Conservation (phyloP, 2,113 vertebrate species). For the Eulemur rufifrons region DNA sequence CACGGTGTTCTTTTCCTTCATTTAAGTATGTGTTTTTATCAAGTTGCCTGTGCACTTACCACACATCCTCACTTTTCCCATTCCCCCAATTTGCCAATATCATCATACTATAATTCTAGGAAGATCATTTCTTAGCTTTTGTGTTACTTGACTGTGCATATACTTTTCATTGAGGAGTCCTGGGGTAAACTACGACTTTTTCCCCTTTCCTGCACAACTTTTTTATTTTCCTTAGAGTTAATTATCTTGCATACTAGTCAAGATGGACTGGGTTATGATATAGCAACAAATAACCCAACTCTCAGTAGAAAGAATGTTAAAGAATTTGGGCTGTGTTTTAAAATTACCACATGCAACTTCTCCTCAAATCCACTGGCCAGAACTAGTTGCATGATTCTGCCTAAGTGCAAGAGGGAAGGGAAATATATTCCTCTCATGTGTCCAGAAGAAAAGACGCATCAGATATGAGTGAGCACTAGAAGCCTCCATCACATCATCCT, state of each 20-base stretch:
- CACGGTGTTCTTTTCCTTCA: background rate
- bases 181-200: background rate
- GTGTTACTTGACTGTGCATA: background rate
- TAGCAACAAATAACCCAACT: background rate
- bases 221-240: background rate
- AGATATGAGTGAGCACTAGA: background rate
- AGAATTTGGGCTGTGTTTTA: constrained; percentile 19
- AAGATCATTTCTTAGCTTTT: background rate
- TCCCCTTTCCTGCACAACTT: background rate
- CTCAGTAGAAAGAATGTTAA: background rate
- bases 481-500: background rate
- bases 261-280: background rate
- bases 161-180: background rate
- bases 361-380: background rate
- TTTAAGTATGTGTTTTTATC: background rate
- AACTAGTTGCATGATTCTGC: background rate
- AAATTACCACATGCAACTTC: background rate
- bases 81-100: background rate
- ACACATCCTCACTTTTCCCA: background rate
- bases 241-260: background rate
- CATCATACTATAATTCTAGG: background rate
- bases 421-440: background rate
- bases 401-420: background rate
- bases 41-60: background rate
- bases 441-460: background rate